Evolutionary conservation across 2,113 vertebrate genomes (phyloP), one percentile per base, ranked within the genome.

Genomic region (Otis tarda): DNA sequence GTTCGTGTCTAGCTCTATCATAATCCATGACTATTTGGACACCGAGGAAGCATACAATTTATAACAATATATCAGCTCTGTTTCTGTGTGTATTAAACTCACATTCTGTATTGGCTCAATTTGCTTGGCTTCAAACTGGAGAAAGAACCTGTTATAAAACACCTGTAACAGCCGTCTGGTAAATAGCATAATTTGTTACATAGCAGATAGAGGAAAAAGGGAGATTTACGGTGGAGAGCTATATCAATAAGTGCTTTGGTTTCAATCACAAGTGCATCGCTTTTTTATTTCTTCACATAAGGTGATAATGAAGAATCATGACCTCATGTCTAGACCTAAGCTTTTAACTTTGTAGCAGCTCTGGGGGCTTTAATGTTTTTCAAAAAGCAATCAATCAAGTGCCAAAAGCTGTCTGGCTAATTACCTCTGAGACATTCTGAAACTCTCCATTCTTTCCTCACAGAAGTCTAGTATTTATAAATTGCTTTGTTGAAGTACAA

Each of bases 301-400:
- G 61, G 83, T 95, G 80, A 93, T 97, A 98, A 97, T 96, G 93
- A 96, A 98, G 91, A 97, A 90, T 96, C 91, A 97, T 97, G 96
- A 97, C 93, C 94, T 97, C 96, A 97, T 94, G 97, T 97, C 97
- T 97, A 97, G 94, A 97, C 94, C 91, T 90, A 92, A 94, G 90
- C 94, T 98, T 97, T 98, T 97, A 98, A 96, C 65, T 92, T 92
- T 96, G 76, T 76, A 96, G 94, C 90, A 94, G 82, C 87, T 96
- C 95, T 94, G 64, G 82, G 70, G 76, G 47, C 79, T 97, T 91
- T 94, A 94, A 95, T 95, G 85, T 94, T 68, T 96, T 96, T 95
- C 89, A 88, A 95, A 97, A 97, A 94, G 52, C 69, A 89, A 97
- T 97, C 89, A 97, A 94, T 97, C 90, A 97, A 84, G 73, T 89